Percentiles rank a stretch among this genome's conserved stretches.
Evolutionary conservation across 2,113 vertebrate genomes (phyloP).

Genomic region (Trachemys scripta): DNA sequence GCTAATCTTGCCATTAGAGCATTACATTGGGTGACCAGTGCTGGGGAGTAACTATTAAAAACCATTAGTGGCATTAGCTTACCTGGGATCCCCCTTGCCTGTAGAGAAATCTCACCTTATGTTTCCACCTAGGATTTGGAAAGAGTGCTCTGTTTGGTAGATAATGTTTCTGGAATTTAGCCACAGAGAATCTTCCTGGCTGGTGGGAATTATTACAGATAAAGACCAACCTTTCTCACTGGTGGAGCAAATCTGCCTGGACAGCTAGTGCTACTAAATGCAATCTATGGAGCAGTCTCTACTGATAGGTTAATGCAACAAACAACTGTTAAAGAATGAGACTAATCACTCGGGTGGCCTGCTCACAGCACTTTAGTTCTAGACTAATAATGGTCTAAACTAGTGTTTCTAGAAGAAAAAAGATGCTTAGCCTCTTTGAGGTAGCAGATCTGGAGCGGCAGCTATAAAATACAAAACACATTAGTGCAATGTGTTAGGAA

Average conservation of each 20-base stretch:
- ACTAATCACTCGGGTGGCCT: background rate
- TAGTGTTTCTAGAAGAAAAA: background rate
- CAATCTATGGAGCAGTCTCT: constrained; percentile 25
- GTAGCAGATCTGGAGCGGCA: constrained; percentile 28
- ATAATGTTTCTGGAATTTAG: background rate
- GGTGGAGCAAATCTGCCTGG: background rate
- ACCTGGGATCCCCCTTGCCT: background rate
- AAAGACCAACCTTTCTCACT: constrained; percentile 16
- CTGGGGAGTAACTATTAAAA: constrained; percentile 46
- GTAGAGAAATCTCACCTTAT: background rate
- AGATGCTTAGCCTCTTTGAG: constrained; percentile 41
- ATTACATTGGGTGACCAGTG: constrained; percentile 25
- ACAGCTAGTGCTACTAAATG: background rate
- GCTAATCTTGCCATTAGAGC: background rate
- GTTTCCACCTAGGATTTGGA: background rate
- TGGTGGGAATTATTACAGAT: background rate
- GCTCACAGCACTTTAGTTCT: background rate
- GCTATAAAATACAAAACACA: constrained; percentile 52
- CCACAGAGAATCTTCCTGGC: background rate
- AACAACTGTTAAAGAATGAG: background rate
- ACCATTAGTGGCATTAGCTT: background rate
- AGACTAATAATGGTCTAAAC: background rate
- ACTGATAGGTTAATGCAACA: constrained; percentile 21
- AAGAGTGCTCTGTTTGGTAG: background rate
- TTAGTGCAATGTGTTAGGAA: constrained; percentile 65